Base-by-base conservation (phyloP, 2,888 invertebrate species). In the Meteorus colon region DNA sequence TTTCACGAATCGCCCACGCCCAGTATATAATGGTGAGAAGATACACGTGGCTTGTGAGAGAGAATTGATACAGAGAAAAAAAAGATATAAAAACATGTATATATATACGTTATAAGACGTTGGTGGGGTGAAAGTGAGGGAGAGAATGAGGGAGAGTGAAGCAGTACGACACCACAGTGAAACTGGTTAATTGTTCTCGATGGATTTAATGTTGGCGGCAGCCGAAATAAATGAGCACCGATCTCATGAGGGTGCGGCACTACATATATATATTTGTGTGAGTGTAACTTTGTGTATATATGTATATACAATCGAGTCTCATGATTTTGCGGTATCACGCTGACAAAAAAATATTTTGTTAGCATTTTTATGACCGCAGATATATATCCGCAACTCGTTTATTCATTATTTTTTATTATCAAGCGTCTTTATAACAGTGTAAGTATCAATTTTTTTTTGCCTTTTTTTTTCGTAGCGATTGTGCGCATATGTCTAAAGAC, bases 111-210 rank as follows among this genome's bases (percentile, higher is more conserved):
- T 5, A 19, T 55, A 55, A 55, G 48, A 48, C 41, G 41, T 1
- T 12, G 41, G 12, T 8, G 8, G 41, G 41, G 48, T 51, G n/a
- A 19, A 37, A 24, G 24, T 24, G 37, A 65, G 34, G 8, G 8
- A 34, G 34, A 12, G 41, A 41, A 41, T 37, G 24, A 41, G 24
- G n/a, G 2, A 19, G 27, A 27, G 34, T 29, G 27, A 8, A 59
- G 69, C 31, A 31, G 37, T 62, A 41, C 60, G 34, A 70, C 24
- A 34, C 51, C 10, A 16, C 41, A 37, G 24, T 60, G 31, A 27
- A 37, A 70, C 70, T 79, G 75, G 80, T 85, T 85, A 85, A 85
- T 85, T 85, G 84, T 84, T 82, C 65, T 60, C 80, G 82, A 84
- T 82, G 82, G 82, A 85, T 83, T 85, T 85, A 85, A 84, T 79